phyloP scores from a whole-genome alignment of 1,140 invertebrate species.

The Calephelis nemesis region DNA sequence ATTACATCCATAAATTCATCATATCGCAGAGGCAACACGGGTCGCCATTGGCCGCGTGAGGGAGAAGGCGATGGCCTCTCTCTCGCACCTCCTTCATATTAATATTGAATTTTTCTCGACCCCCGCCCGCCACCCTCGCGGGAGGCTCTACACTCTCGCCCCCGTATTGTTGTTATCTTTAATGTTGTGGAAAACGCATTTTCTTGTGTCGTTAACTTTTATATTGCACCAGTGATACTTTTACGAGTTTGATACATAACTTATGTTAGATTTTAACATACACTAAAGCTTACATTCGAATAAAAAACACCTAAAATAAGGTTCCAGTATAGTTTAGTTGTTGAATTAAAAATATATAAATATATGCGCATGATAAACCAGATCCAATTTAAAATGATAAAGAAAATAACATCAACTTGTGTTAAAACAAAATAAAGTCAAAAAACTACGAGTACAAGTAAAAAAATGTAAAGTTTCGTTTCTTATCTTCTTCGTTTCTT shows the following conservation, averaged over 20 bases:
- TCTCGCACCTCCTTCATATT: slow-evolving; percentile 81
- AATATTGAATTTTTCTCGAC: slow-evolving; percentile 82
- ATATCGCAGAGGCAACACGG: slow-evolving; percentile 73
- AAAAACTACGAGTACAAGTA: too few species aligned
- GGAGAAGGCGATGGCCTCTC: slow-evolving; percentile 65
- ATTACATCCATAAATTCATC: slow-evolving; percentile 83
- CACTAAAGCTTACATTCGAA: slow-evolving; percentile 18
- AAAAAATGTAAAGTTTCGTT: too few species aligned
- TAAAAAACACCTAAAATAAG: not conserved
- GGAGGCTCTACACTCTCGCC: slow-evolving; percentile 75
- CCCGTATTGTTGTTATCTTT: slow-evolving; percentile 79
- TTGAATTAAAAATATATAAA: too few species aligned
- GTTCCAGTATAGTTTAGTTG: too few species aligned
- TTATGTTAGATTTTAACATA: slow-evolving; percentile 45
- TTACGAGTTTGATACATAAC: slow-evolving; percentile 74
- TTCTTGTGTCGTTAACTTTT: slow-evolving; percentile 80
- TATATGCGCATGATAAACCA: too few species aligned
- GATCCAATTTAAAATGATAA: too few species aligned
- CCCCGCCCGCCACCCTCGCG: slow-evolving; percentile 70
- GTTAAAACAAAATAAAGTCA: too few species aligned
- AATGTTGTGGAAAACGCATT: slow-evolving; percentile 79
- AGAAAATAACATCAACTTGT: too few species aligned
- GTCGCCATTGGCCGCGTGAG: slow-evolving; percentile 78
- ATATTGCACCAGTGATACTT: slow-evolving; percentile 79
- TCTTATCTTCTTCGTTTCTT: too few species aligned